These are phyloP conservation scores for Vulpes lagopus DNA, from an alignment of 2,113 vertebrate genomes.

Conservation along the genomic window DNA sequence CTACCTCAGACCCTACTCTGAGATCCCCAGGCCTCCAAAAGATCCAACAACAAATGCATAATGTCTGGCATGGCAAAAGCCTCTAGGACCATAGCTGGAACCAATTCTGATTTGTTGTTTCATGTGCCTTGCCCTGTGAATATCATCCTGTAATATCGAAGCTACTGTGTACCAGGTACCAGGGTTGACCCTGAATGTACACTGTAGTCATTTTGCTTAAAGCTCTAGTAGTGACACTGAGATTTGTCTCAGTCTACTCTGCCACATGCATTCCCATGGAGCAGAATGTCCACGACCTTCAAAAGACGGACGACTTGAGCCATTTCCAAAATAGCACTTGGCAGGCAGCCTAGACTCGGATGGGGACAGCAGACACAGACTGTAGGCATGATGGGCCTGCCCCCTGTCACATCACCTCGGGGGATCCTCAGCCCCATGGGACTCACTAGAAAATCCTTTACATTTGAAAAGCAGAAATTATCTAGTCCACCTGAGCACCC, in stretches of 20 bases:
- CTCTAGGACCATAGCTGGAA: slow-evolving; percentile 6
- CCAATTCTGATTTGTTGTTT: background rate
- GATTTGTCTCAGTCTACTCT: slow-evolving; percentile 57
- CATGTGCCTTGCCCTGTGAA: background rate
- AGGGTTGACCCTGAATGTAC: background rate
- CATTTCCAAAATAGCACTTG: slow-evolving; percentile 81
- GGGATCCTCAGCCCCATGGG: slow-evolving; percentile 72
- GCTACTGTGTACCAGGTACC: background rate
- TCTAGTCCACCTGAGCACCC: slow-evolving; percentile 75
- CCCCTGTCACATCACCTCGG: slow-evolving; percentile 79
- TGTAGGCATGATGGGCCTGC: slow-evolving; percentile 72
- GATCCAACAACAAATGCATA: background rate
- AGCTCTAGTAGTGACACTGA: slow-evolving; percentile 35
- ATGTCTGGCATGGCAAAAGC: background rate
- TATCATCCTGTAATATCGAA: background rate
- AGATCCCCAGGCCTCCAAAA: background rate
- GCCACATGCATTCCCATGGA: slow-evolving; percentile 60
- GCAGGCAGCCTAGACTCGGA: slow-evolving; percentile 77
- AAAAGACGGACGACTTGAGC: slow-evolving; percentile 67
- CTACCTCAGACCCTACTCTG: background rate
- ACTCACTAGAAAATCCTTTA: slow-evolving; percentile 76
- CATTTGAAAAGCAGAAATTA: slow-evolving; percentile 79
- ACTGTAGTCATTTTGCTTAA: slow-evolving; percentile 15
- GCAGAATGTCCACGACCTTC: slow-evolving; percentile 76
- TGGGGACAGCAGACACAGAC: slow-evolving; percentile 72